A percentile compares a stretch with the other conserved stretches of the same genome.
phyloP scores from a whole-genome alignment of 2,888 invertebrate species.

The Neoaliturus tenellus region DNA sequence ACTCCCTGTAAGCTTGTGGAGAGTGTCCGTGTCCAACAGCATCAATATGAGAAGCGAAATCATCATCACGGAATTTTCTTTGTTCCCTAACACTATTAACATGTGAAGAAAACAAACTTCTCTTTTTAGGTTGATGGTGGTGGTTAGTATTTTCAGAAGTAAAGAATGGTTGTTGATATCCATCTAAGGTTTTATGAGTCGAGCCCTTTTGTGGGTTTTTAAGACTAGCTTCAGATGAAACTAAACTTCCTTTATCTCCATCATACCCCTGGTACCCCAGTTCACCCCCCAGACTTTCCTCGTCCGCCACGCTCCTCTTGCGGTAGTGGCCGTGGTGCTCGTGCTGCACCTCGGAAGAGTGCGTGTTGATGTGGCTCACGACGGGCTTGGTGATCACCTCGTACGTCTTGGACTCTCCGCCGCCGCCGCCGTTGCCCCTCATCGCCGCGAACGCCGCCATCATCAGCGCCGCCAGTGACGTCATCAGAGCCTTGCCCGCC shows the following conservation, averaged over 20 bases:
- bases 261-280: no score
- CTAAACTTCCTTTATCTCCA: no score
- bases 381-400: slow-evolving; percentile 90
- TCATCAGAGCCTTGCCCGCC: slow-evolving; percentile 67
- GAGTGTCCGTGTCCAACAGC: background rate
- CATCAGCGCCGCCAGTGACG: slow-evolving; percentile 65
- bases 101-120: no score
- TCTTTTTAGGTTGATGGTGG: no score
- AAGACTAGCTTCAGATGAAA: no score
- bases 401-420: slow-evolving; percentile 79
- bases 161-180: no score
- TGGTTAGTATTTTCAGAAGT: no score
- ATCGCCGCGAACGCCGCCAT: slow-evolving; percentile 65
- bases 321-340: slow-evolving; percentile 59
- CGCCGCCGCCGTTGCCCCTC: slow-evolving; percentile 62
- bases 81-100: no score
- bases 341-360: slow-evolving; percentile 61
- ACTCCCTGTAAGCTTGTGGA: background rate
- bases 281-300: background rate
- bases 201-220: no score
- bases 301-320: slow-evolving; percentile 55
- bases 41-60: no score
- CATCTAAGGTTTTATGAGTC: background rate
- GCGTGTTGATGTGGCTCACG: slow-evolving; percentile 73
- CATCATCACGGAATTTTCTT: no score